Evolutionary conservation across 1,140 invertebrate species (phyloP).

Genomic region (Papilio polytes): DNA sequence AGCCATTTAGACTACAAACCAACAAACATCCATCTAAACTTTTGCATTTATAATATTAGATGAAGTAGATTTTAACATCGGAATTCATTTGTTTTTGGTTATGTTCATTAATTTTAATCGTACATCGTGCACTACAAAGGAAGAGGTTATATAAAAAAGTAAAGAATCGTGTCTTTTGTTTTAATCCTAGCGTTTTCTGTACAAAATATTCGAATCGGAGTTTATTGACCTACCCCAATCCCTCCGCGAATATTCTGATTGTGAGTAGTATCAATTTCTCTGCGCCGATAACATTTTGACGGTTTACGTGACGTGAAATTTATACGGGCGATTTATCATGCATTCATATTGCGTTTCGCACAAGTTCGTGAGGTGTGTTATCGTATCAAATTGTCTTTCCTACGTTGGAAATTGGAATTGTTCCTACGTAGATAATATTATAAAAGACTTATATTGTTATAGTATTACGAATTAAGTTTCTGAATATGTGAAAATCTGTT

Average conservation of each 20-base stretch:
- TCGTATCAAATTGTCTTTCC: constrained; percentile 63
- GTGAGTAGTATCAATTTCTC: constrained; percentile 72
- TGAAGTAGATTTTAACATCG: too few relatives aligned
- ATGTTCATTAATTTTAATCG: too few relatives aligned
- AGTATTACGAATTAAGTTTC: neutral
- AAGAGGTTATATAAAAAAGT: too few relatives aligned
- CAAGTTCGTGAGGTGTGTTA: constrained; percentile 74
- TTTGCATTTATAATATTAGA: too few relatives aligned
- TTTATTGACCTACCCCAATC: constrained; percentile 33
- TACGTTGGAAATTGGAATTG: constrained; percentile 48
- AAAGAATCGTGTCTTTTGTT: neutral
- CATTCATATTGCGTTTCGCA: constrained; percentile 77
- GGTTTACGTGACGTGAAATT: constrained; percentile 80
- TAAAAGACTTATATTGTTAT: constrained; percentile 28
- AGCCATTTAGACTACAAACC: too few relatives aligned
- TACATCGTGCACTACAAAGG: too few relatives aligned
- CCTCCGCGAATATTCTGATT: constrained; percentile 64
- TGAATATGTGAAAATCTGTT: too few relatives aligned
- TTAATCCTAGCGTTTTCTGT: neutral
- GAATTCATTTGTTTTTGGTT: too few relatives aligned
- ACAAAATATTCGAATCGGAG: neutral
- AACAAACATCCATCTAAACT: too few relatives aligned
- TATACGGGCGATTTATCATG: constrained; percentile 79
- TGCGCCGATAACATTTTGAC: constrained; percentile 77
- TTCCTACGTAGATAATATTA: constrained; percentile 12